Evolutionary conservation across 2,797 vertebrate genomes (phyloP).

Genomic region (Enteromius trimaculatus): DNA sequence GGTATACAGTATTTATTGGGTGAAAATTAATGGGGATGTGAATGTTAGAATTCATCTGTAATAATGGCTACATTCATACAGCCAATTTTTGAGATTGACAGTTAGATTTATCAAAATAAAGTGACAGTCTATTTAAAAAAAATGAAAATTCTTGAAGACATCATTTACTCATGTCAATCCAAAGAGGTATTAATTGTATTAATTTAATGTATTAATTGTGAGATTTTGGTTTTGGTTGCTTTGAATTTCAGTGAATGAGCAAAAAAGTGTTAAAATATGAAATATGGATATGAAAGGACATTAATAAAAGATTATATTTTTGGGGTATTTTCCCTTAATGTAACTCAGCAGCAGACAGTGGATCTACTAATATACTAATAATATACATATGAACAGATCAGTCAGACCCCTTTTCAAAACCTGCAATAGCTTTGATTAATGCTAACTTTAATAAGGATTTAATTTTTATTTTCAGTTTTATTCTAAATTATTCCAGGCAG

Average conservation of each 20-base stretch:
- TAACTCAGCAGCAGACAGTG: neutral
- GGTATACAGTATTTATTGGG: neutral
- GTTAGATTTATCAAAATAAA: neutral
- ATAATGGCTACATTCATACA: neutral
- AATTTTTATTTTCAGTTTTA: neutral
- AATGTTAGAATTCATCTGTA: neutral
- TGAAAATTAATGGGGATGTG: neutral
- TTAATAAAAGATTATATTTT: neutral
- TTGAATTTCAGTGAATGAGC: neutral
- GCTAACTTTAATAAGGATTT: neutral
- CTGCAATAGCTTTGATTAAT: neutral
- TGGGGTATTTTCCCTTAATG: too few relatives aligned
- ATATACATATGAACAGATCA: neutral
- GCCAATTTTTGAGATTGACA: neutral
- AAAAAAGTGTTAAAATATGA: neutral
- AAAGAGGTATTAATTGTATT: neutral
- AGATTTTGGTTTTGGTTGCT: neutral
- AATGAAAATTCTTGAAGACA: neutral
- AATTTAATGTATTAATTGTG: neutral
- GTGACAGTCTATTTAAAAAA: neutral
- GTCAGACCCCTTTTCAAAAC: neutral
- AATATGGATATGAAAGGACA: neutral
- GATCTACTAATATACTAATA: neutral
- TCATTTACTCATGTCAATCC: neutral
- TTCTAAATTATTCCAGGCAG: neutral